Evolutionary conservation across 23 tunicate genomes (phyloP).

Genomic region (Styela clava): DNA sequence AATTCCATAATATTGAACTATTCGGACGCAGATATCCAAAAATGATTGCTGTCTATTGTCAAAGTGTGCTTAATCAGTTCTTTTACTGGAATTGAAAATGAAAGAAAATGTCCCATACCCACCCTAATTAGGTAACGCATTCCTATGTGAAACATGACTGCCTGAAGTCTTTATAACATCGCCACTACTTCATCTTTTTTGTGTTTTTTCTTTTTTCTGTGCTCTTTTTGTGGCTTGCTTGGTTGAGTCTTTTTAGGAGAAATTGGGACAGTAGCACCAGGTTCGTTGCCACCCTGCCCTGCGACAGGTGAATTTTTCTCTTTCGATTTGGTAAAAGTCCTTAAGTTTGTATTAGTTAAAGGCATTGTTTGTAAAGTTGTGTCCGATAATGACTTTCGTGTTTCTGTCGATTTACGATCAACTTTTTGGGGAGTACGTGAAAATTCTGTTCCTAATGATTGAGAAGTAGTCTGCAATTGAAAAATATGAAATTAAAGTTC

Average conservation of each 20-base stretch:
- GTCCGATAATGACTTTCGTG: background rate
- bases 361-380: background rate
- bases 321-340: background rate
- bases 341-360: background rate
- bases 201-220: conserved; percentile 33
- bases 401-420: background rate
- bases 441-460: background rate
- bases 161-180: no score
- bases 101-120: no score
- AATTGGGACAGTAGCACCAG: background rate
- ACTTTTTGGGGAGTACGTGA: background rate
- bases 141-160: no score
- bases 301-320: background rate
- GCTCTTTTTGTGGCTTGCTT: conserved; percentile 15
- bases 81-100: no score
- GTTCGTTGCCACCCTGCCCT: background rate
- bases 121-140: no score
- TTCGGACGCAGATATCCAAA: no score
- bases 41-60: no score
- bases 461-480: background rate
- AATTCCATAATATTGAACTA: no score
- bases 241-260: background rate
- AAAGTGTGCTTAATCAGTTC: no score
- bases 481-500: background rate
- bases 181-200: conserved; percentile 5